These are phyloP conservation scores for Pyralis farinalis DNA, from an alignment of 2,888 invertebrate species.

Conservation along the genomic window DNA sequence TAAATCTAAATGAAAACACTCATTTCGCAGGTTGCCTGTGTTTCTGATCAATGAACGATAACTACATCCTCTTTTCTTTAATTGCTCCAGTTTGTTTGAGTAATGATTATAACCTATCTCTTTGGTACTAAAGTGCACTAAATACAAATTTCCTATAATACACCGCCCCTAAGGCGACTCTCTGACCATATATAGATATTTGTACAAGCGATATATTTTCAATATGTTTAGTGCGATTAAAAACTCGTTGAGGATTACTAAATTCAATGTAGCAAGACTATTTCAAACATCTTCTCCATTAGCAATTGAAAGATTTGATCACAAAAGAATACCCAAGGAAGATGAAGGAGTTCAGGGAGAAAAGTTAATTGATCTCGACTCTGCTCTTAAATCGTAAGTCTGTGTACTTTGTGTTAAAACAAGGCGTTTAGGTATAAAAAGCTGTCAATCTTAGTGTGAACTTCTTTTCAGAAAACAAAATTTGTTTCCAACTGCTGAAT, in stretches of 20 bases:
- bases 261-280: conserved; percentile 36
- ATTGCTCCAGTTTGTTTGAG: too few species aligned
- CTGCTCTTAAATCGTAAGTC: conserved; percentile 80
- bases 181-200: too few species aligned
- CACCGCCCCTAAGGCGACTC: too few species aligned
- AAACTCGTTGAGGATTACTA: conserved; percentile 41
- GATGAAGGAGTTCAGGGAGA: conserved; percentile 92
- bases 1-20: too few species aligned
- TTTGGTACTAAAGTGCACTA: too few species aligned
- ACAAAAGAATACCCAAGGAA: conserved; percentile 64
- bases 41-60: too few species aligned
- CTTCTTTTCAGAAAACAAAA: conserved; percentile 82
- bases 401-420: neutral
- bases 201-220: too few species aligned
- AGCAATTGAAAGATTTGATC: conserved; percentile 59
- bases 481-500: conserved; percentile 87
- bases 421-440: neutral
- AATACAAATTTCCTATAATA: too few species aligned
- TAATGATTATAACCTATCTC: too few species aligned
- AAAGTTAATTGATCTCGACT: conserved; percentile 85
- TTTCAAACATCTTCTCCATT: conserved; percentile 51
- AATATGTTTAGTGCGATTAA: conserved; percentile 55
- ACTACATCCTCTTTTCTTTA: too few species aligned
- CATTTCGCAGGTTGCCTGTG: too few species aligned
- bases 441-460: neutral